A percentile compares a stretch with the other conserved stretches of the same genome.
phyloP scores from a whole-genome alignment of 1,140 invertebrate genomes.

The Sinonovacula constricta region DNA sequence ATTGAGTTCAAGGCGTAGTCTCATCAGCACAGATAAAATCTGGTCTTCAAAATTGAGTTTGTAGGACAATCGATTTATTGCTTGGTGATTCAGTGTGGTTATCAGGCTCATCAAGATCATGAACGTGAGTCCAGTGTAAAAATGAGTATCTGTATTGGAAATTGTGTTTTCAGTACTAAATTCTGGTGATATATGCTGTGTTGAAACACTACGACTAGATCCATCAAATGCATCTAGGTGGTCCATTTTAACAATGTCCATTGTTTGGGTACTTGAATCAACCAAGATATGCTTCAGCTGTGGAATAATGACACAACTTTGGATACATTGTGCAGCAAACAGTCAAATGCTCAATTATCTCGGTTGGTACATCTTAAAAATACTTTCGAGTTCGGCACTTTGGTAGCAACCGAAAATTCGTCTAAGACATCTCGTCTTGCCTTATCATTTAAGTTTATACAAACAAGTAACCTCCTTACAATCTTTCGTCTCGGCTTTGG shows the following conservation, averaged over 20 bases:
- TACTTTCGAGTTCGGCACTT: too few relatives aligned
- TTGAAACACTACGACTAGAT: not conserved
- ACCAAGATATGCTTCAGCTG: not conserved
- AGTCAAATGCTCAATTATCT: too few relatives aligned
- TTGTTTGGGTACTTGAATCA: constrained; percentile 5
- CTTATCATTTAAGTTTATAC: too few relatives aligned
- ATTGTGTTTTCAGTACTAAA: not conserved
- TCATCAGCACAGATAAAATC: too few relatives aligned
- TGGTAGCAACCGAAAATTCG: too few relatives aligned
- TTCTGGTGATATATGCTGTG: not conserved
- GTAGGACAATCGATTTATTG: too few relatives aligned
- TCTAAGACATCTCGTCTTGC: too few relatives aligned
- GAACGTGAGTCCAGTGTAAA: constrained; percentile 2
- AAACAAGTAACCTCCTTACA: too few relatives aligned
- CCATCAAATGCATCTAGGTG: not conserved
- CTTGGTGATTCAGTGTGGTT: too few relatives aligned
- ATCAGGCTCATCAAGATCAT: not conserved
- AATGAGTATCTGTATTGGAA: not conserved
- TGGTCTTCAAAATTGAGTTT: not conserved
- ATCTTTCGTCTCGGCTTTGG: not conserved
- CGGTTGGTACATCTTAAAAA: too few relatives aligned
- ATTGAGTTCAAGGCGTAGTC: not conserved
- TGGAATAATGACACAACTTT: not conserved
- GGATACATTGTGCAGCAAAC: constrained; percentile 12
- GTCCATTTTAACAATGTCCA: constrained; percentile 4